Percentiles rank a stretch among this genome's conserved stretches.
Evolutionary conservation across 2,797 vertebrate species (phyloP).

Genomic region (Coranthus polyacanthus): DNA sequence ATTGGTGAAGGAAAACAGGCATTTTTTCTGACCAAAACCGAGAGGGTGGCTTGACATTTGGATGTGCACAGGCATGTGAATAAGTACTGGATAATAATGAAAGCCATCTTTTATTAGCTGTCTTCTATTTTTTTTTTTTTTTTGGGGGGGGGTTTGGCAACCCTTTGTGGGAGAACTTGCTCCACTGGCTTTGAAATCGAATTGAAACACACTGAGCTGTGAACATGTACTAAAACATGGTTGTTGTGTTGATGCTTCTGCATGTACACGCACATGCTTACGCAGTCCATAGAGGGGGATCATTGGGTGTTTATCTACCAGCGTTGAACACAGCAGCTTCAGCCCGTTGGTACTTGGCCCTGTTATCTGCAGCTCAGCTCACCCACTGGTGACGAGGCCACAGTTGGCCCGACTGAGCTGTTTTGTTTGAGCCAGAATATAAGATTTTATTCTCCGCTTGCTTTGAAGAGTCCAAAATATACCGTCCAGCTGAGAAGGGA

Average conservation of each 20-base stretch:
- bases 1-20: slow-evolving; percentile 30
- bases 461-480: slow-evolving; percentile 43
- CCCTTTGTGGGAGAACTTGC: slow-evolving; percentile 50
- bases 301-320: slow-evolving; percentile 56
- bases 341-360: slow-evolving; percentile 47
- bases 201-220: slow-evolving; percentile 25
- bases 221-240: slow-evolving; percentile 13
- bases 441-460: slow-evolving; percentile 45
- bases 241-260: slow-evolving; percentile 19
- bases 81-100: slow-evolving; percentile 54
- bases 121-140: slow-evolving; percentile 56
- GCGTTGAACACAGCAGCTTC: slow-evolving; percentile 44
- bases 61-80: slow-evolving; percentile 48
- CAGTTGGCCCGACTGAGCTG: slow-evolving; percentile 27
- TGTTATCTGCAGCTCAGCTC: slow-evolving; percentile 46
- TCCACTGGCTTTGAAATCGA: slow-evolving; percentile 53
- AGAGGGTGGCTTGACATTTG: slow-evolving; percentile 62
- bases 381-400: slow-evolving; percentile 39
- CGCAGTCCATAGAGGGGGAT: slow-evolving; percentile 31
- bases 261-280: slow-evolving; percentile 1
- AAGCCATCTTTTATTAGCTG: slow-evolving; percentile 63
- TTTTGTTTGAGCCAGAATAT: slow-evolving; percentile 41
- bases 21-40: slow-evolving; percentile 32
- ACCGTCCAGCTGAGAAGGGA: slow-evolving; percentile 27
- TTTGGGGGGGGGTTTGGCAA: no score